Evolutionary conservation across 1,140 invertebrate genomes (phyloP), one percentile per base, ranked within the genome.

Genomic region (Harpegnathos saltator): DNA sequence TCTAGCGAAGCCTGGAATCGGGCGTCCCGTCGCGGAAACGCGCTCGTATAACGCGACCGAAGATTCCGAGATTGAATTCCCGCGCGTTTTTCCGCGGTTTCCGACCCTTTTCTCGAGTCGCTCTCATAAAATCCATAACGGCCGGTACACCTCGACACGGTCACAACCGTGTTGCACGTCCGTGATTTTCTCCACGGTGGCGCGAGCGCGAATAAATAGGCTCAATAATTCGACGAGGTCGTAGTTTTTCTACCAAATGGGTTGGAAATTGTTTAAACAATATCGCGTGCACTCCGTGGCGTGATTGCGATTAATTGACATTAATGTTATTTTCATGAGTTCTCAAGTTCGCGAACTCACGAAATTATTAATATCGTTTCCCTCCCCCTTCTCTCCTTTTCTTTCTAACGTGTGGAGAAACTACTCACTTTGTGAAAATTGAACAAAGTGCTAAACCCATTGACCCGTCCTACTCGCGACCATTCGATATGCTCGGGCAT

Each of bases 31-130:
- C 65, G 33, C 54, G 65, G 75, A 80, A 78, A 80, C 66, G 75
- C 75, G 65, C 75, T 71, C 75, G 65, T 80, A 80, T 80, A 80
- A 80, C 33, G 24, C 52, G 17, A 22, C 33, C 24, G 17, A 15
- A 44, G 54, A 71, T 71, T 14, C 65, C n/a, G 75, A 80, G 75
- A 80, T 80, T 80, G 75, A 71, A 80, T 80, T 69, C 29, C 65
- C 44, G 52, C 44, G 52, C 65, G 75, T 80, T 80, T 78, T 80
- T 52, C 48, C 66, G 15, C 24, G 17, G 44, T 52, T 69, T 78
- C 44, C 65, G 12, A 44, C n/a, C 33, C 65, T 19, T 80, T 69
- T 71, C 75, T 69, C 24, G 22, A 59, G 33, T 29, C 33, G 52
- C 75, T 56, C 38, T 44, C 54, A 33, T 80, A 80, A 80, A 69